A percentile compares a stretch with the other conserved stretches of the same genome.
phyloP scores from a whole-genome alignment of 2,797 vertebrate species.

The Artibeus lituratus region DNA sequence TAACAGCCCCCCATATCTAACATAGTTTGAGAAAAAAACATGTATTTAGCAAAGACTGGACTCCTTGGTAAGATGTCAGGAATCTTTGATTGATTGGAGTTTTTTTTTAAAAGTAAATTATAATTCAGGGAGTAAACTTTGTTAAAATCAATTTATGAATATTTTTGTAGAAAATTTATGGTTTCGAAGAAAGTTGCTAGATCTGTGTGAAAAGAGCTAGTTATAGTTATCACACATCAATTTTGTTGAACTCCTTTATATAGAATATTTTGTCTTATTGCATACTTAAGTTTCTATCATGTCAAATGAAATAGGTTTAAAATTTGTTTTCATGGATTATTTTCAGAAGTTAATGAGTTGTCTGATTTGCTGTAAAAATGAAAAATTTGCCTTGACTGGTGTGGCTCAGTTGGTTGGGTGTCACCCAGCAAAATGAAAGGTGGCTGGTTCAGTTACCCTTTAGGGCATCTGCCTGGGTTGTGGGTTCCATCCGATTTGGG shows the following conservation, averaged over 20 bases:
- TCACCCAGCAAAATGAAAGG: too few relatives aligned
- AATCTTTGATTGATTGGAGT: background rate
- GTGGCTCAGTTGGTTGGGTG: too few relatives aligned
- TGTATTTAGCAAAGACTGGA: background rate
- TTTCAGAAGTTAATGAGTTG: background rate
- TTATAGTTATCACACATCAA: background rate
- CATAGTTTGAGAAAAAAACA: constrained; percentile 60
- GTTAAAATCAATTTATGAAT: constrained; percentile 4
- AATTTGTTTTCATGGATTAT: constrained; percentile 18
- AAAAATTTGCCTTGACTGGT: too few relatives aligned
- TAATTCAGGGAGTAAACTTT: background rate
- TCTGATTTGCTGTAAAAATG: background rate
- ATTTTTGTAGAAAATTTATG: background rate
- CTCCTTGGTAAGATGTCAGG: background rate
- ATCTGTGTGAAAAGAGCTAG: background rate
- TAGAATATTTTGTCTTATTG: background rate
- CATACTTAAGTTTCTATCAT: background rate
- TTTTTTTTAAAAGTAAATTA: background rate
- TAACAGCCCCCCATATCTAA: constrained; percentile 39
- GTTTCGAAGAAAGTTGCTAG: background rate
- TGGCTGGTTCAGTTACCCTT: too few relatives aligned
- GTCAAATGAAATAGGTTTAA: background rate
- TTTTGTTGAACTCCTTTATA: background rate
- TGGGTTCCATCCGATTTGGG: too few relatives aligned
- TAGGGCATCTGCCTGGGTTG: too few relatives aligned